These are phyloP conservation scores for Drosophila funebris DNA, from an alignment of 1,140 invertebrate species.

Conservation along the genomic window DNA sequence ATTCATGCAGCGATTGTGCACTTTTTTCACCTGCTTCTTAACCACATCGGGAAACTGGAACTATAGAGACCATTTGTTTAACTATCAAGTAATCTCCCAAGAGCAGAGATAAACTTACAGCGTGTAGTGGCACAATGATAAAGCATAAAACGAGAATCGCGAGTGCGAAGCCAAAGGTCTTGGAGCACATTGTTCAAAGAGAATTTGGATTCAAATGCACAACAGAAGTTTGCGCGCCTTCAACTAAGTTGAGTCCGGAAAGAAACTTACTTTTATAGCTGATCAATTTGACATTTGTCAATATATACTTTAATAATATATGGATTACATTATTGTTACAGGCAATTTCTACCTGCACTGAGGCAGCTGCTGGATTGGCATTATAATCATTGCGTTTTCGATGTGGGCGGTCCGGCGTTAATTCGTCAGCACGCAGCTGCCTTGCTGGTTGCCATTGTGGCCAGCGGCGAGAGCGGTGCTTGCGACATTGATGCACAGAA, in stretches of 20 bases:
- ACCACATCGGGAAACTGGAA: conserved; percentile 51
- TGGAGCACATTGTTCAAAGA: conserved; percentile 31
- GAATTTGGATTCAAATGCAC: neutral
- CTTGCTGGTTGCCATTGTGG: conserved; percentile 63
- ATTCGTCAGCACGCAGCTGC: conserved; percentile 81
- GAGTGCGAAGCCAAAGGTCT: conserved; percentile 22
- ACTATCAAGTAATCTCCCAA: neutral
- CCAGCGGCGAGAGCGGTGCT: conserved; percentile 57
- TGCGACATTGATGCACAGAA: conserved; percentile 59
- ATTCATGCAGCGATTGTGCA: conserved; percentile 53
- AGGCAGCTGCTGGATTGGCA: conserved; percentile 81
- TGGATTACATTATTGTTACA: conserved; percentile 55
- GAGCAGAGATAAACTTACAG: conserved; percentile 29
- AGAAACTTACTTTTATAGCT: conserved; percentile 44
- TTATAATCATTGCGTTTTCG: conserved; percentile 74
- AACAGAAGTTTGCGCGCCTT: neutral
- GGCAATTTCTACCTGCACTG: conserved; percentile 74
- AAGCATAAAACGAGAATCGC: conserved; percentile 23
- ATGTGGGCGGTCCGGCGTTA: conserved; percentile 66
- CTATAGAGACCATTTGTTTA: neutral
- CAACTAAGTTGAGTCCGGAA: conserved; percentile 33
- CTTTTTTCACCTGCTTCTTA: conserved; percentile 58
- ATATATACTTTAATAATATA: conserved; percentile 33
- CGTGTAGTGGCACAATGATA: conserved; percentile 13
- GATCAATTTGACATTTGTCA: neutral